Evolutionary conservation across 2,888 invertebrate genomes (phyloP), one percentile per base, ranked within the genome.

Genomic region (Dichetophora obliterata): DNA sequence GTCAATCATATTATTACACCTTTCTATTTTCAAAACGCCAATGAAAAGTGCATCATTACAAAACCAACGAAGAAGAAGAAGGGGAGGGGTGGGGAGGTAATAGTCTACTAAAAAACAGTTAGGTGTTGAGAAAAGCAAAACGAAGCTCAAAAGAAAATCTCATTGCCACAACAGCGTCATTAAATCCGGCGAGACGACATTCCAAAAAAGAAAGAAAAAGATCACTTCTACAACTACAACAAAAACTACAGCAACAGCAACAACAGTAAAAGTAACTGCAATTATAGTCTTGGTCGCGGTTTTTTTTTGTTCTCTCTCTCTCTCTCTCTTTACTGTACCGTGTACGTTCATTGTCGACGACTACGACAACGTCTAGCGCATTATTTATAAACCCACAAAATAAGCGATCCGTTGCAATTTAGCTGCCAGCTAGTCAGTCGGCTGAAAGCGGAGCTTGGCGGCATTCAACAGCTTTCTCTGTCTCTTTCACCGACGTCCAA

Each of bases 181-280:
- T 86, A 85, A 86, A 85, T 86, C 81, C 82, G 85, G 84, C 85
- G 84, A 86, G 85, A 85, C 86, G 76, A 78, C 85, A 85, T 85
- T 85, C 85, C 85, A 85, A 81, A 57, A 59, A 59, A 22, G 24
- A 27, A 59, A 59, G 27, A 59, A 59, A 71, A 43, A 27, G 19
- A 65, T 65, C 48, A 63, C 22, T 52, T 19, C 48, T 9, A 11
- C 61, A 37, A 81, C 81, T 82, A 83, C 82, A 82, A 78, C 81
- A 77, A 72, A 75, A 75, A 37, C 75, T 77, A 31, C 78, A 78
- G 65, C 77, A 79, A 61, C 74, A 77, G 61, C 70, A 59, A 22
- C 59, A 61, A 27, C 31, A 57, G 16, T 34, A 71, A 61, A 48
- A 48, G 69, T 50, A 69, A 68, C 37, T 48, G 63, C 57, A 72